Evolutionary conservation across 2,797 vertebrate species (phyloP).

Genomic region (Synanceia verrucosa): DNA sequence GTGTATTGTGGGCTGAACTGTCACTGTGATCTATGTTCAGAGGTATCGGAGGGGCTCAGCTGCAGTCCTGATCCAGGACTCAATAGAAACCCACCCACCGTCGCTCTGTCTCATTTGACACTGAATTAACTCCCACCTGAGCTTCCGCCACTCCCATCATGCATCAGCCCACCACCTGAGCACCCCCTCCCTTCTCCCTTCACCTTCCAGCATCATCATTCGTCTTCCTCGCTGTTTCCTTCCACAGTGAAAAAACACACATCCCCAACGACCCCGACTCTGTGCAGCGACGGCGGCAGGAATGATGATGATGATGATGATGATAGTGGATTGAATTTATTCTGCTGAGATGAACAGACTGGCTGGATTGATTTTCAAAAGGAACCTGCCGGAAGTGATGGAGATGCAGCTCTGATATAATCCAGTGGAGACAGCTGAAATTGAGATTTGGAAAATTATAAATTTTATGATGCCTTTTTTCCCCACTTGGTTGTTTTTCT

Average conservation of each 20-base stretch:
- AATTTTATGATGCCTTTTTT: too few species aligned
- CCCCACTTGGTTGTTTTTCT: too few species aligned
- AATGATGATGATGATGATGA: background rate
- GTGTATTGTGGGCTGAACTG: too few species aligned
- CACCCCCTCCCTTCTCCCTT: conserved; percentile 24
- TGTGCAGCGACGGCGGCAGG: background rate
- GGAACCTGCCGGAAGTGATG: conserved; percentile 3
- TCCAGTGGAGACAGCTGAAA: background rate
- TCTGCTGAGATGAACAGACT: conserved; percentile 14
- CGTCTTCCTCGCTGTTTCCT: conserved; percentile 1
- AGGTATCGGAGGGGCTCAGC: conserved; percentile 66
- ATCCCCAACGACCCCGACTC: background rate
- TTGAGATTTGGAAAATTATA: too few species aligned
- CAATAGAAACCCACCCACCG: conserved; percentile 8
- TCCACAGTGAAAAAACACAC: conserved; percentile 5
- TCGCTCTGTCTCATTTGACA: conserved; percentile 77
- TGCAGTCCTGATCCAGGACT: conserved; percentile 61
- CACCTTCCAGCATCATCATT: conserved; percentile 39
- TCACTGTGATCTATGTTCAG: conserved; percentile 62
- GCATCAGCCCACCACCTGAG: conserved; percentile 72
- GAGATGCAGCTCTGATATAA: background rate
- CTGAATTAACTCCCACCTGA: conserved; percentile 81
- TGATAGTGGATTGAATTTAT: conserved; percentile 36
- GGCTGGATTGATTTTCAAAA: conserved; percentile 23
- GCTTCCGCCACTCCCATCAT: conserved; percentile 73